These are phyloP conservation scores for Stercorarius parasiticus DNA, from an alignment of 2,113 vertebrate genomes.

Conservation along the genomic window DNA sequence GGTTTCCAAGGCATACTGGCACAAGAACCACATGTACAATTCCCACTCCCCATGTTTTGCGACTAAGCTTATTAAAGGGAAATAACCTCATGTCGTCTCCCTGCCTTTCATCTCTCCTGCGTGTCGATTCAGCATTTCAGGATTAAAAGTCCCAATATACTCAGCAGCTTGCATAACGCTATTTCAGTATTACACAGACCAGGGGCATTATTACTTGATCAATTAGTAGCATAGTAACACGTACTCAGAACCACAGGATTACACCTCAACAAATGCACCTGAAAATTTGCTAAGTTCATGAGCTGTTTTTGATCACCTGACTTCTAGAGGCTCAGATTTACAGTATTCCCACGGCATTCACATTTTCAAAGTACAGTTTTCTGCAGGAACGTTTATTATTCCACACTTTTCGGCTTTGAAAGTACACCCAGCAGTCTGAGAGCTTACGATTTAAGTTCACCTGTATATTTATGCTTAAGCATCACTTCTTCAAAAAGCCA, in stretches of 20 bases:
- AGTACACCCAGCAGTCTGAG: neutral
- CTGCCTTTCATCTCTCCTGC: neutral
- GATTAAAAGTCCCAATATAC: neutral
- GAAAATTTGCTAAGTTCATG: neutral
- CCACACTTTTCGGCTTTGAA: neutral
- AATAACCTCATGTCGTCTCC: neutral
- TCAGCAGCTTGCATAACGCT: neutral
- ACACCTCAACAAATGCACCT: neutral
- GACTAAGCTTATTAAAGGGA: neutral
- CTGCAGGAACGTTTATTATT: neutral
- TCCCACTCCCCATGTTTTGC: rapidly evolving
- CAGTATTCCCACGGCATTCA: rapidly evolving
- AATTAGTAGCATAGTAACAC: rapidly evolving
- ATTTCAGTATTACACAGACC: too few relatives aligned
- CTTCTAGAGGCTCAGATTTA: neutral
- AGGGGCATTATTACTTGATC: neutral
- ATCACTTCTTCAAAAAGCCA: neutral
- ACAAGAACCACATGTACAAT: rapidly evolving
- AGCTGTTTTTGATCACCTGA: neutral
- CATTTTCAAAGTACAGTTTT: neutral
- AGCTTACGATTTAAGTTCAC: neutral
- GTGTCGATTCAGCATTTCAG: neutral
- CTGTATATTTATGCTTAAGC: neutral
- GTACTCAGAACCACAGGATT: neutral
- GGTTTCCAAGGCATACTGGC: neutral